Percentiles rank a stretch among this genome's conserved stretches.
phyloP scores from a whole-genome alignment of 2,888 invertebrate genomes.

The Amblyteles armatorius region DNA sequence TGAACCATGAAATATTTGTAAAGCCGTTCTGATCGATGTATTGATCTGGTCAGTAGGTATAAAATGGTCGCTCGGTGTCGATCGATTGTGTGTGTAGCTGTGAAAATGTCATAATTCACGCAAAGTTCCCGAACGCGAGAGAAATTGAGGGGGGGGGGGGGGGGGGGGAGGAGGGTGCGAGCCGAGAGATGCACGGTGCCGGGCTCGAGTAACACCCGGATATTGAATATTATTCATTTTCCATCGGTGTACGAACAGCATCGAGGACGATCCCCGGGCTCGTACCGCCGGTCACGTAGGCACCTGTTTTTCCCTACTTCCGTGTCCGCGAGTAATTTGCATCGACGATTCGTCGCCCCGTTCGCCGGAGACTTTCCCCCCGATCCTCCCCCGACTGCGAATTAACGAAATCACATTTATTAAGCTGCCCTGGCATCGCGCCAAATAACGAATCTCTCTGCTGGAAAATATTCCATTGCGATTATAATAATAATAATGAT shows the following conservation, averaged over 20 bases:
- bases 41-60: conserved; percentile 37
- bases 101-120: conserved; percentile 58
- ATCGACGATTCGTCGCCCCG: conserved; percentile 48
- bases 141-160: not conserved
- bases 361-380: not conserved
- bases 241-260: conserved; percentile 48
- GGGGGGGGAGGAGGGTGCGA: no score
- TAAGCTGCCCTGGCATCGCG: conserved; percentile 66
- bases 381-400: conserved; percentile 29
- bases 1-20: conserved; percentile 38
- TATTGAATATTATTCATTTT: conserved; percentile 68
- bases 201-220: conserved; percentile 41
- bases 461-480: conserved; percentile 30
- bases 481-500: no score
- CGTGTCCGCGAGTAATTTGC: conserved; percentile 54
- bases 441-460: conserved; percentile 47
- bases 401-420: conserved; percentile 69
- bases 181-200: conserved; percentile 20
- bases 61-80: conserved; percentile 36
- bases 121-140: conserved; percentile 42
- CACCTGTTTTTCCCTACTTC: conserved; percentile 55
- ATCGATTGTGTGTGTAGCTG: conserved; percentile 5
- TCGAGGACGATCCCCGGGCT: conserved; percentile 18
- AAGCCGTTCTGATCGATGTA: conserved; percentile 43
- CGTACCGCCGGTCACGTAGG: conserved; percentile 54